Base-by-base conservation (phyloP, 2,888 invertebrate genomes). In the Dryocosmus kuriphilus region DNA sequence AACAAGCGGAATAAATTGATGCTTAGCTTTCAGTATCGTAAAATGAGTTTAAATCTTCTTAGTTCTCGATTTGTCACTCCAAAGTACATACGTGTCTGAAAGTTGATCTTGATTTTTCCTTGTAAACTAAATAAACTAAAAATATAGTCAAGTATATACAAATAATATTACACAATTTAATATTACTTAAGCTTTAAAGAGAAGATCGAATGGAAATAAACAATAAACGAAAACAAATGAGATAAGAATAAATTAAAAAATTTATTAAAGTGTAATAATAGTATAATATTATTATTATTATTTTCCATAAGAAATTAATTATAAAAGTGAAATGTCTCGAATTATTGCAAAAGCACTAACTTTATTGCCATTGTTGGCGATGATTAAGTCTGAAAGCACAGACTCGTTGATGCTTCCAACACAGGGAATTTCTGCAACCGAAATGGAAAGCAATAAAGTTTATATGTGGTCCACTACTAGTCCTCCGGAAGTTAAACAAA, bases 381-480 rank as follows among this genome's bases (percentile, higher is more conserved):
- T 27, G 74, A 80, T 80, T 71, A 74, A 51, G 75, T 81, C 76
- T 14, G 80, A 83, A 76, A 81, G 85, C 73, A 27, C 75, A 24
- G 77, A 77, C 27, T 75, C 74, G 16, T n/a, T 73, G 62, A 32
- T 77, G 62, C 83, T 81, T 67, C 79, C 83, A 62, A 24, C 71
- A 4, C 32, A 67, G 63, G 81, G 80, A 80, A 46, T 71, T 71
- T 71, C 71, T 30, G 51, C 51, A 51, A 51, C 71, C 51, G 71
- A 71, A 51, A 51, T n/a, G 51, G 51, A 51, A 71, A 51, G 51
- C 30, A 71, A 71, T 71, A 71, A 46, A 51, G 71, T 71, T 71
- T 19, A 71, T 71, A 11, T 51, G 71, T 71, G 71, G 71, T 71
- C 71, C 46, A 46, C 71, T 30, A 71, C 71, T 24, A 51, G 11